Evolutionary conservation across 2,113 vertebrate genomes (phyloP), one percentile per base, ranked within the genome.

Genomic region (Hydrolagus affinis): DNA sequence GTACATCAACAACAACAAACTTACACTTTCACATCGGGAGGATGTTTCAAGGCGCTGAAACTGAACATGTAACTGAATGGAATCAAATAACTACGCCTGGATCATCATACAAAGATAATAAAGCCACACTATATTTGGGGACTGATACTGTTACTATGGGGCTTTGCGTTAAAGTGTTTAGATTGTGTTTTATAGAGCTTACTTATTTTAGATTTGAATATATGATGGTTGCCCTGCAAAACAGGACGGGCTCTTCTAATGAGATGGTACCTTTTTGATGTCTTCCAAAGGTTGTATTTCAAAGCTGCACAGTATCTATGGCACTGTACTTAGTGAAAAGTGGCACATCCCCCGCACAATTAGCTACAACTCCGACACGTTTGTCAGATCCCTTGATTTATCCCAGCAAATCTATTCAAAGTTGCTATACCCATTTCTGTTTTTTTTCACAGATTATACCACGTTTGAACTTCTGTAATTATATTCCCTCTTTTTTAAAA

Each of bases 121-220:
- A 44, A 44, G 44, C 44, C 44, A 44, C 44, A 44, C 6, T 6
- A 3, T 44, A 44, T 44, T 44, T 44, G 44, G 44, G 7, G 25
- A 64, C 59, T 28, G 23, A 7, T 62, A 64, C 57, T 8, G 62
- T 62, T 80, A 25, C 23, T 15, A 15, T 17, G 10, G 74, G 21
- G 44, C 10, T 76, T 44, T 19, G n/a, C 11, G 28, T 30, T 57
- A 76, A 76, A 64, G 23, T 80, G 59, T 80, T 80, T 60, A 62
- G 76, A 64, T 60, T 80, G 19, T 78, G 14, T 25, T 78, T 78
- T 78, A 60, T n/a, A 78, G 75, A 78, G 75, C 56, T 60, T 25
- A 9, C 23, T 62, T 80, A 57, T 80, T 80, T 62, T 44, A 28
- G 23, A 80, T 80, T 62, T 62, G 15, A 59, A 64, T 28, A 12